phyloP scores from a whole-genome alignment of 2,797 vertebrate genomes.

The Rhynchonycteris naso region DNA sequence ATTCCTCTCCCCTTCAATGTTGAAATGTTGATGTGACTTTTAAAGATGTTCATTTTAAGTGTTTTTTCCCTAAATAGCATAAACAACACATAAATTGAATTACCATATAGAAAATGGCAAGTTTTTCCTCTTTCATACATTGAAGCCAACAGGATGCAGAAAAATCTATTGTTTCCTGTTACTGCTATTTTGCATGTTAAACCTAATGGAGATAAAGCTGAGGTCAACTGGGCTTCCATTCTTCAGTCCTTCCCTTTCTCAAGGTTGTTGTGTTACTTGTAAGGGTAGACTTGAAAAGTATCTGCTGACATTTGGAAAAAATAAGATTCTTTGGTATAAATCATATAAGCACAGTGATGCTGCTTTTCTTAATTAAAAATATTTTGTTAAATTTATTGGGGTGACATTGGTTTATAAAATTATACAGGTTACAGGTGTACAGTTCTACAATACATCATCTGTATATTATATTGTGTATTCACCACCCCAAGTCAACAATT shows the following conservation, averaged over 20 bases:
- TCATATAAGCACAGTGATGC: neutral
- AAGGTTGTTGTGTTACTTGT: conserved; percentile 15
- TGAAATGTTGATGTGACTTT: conserved; percentile 41
- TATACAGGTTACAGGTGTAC: neutral
- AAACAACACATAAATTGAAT: conserved; percentile 46
- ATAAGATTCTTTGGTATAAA: conserved; percentile 57
- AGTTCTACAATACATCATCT: too few species aligned
- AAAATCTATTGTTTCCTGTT: neutral
- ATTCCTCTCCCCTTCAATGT: neutral
- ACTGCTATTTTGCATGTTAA: conserved; percentile 45
- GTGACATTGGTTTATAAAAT: neutral
- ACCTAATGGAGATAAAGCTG: conserved; percentile 46
- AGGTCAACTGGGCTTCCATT: conserved; percentile 36
- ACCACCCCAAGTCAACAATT: neutral
- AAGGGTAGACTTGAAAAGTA: neutral
- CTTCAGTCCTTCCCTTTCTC: neutral
- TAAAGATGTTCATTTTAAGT: conserved; percentile 62
- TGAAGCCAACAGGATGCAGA: neutral
- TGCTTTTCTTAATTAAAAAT: neutral
- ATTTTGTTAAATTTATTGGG: neutral
- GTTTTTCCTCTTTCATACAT: neutral
- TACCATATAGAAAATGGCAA: conserved; percentile 36
- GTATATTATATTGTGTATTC: neutral
- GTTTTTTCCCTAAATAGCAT: conserved; percentile 40
- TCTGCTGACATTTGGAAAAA: conserved; percentile 58